phyloP scores from a whole-genome alignment of 2,113 vertebrate species.

The Cavia porcellus region DNA sequence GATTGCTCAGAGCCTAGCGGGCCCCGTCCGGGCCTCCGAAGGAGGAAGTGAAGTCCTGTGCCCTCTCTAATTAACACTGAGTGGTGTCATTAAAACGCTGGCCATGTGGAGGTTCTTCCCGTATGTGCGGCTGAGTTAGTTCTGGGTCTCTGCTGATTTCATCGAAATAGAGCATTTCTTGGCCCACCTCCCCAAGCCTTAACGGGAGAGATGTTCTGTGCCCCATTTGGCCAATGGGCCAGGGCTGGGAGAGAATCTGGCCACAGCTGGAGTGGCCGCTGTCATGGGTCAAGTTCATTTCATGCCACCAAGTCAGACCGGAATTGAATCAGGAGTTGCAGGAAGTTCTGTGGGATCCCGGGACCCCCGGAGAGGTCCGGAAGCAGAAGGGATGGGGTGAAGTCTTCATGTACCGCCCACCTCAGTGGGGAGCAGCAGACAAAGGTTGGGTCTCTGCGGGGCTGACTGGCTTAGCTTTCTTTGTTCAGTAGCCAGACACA shows the following conservation, averaged over 20 bases:
- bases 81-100: constrained; percentile 78
- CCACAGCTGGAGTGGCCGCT: constrained; percentile 40
- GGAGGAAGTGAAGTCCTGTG: constrained; percentile 47
- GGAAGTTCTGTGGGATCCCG: background rate
- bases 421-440: background rate
- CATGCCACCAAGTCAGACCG: constrained; percentile 7
- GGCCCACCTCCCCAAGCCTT: background rate
- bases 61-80: constrained; percentile 77
- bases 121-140: background rate
- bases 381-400: constrained; percentile 17
- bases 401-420: background rate
- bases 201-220: background rate
- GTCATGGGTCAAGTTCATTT: background rate
- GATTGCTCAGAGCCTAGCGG: constrained; percentile 62
- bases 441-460: constrained; percentile 13
- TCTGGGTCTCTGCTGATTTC: constrained; percentile 50
- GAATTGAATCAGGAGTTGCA: background rate
- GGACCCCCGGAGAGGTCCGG: constrained; percentile 45
- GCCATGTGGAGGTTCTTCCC: constrained; percentile 62
- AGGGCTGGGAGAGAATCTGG: background rate
- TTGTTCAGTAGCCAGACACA: background rate
- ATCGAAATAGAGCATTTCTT: constrained; percentile 45
- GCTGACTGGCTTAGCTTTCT: background rate
- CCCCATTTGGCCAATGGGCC: background rate
- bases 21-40: background rate